Evolutionary conservation across 2,113 vertebrate genomes (phyloP).

Genomic region (Scytalopus superciliaris): DNA sequence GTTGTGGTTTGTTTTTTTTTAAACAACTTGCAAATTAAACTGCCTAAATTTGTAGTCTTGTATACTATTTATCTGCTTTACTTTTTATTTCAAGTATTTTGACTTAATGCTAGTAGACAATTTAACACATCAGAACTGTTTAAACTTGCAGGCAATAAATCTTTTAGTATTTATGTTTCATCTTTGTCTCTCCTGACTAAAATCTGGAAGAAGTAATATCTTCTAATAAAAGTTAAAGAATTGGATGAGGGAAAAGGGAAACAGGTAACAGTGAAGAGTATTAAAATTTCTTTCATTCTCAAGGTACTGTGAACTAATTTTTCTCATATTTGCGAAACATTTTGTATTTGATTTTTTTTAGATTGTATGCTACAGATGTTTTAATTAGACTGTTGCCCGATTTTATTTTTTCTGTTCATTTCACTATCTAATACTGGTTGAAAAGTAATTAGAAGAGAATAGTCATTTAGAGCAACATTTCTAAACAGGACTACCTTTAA

Average conservation of each 20-base stretch:
- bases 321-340: neutral
- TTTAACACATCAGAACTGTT: neutral
- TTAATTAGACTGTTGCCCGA: neutral
- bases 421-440: neutral
- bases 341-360: neutral
- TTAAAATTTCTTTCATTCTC: neutral
- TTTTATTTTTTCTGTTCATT: neutral
- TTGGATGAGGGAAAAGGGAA: neutral
- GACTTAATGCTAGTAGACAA: neutral
- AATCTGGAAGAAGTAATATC: neutral
- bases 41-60: neutral
- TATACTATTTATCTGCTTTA: neutral
- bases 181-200: neutral
- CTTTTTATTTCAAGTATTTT: neutral
- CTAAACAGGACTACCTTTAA: neutral
- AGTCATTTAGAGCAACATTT: neutral
- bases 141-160: neutral
- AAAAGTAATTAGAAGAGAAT: neutral
- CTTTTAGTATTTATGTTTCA: neutral
- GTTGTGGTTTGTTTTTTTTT: neutral
- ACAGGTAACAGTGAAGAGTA: neutral
- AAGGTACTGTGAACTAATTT: neutral
- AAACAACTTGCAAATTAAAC: neutral
- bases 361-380: neutral
- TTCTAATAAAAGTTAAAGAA: neutral